Base-by-base conservation (phyloP, 2,797 vertebrate genomes). In the Mormyrus proboscirostris region DNA sequence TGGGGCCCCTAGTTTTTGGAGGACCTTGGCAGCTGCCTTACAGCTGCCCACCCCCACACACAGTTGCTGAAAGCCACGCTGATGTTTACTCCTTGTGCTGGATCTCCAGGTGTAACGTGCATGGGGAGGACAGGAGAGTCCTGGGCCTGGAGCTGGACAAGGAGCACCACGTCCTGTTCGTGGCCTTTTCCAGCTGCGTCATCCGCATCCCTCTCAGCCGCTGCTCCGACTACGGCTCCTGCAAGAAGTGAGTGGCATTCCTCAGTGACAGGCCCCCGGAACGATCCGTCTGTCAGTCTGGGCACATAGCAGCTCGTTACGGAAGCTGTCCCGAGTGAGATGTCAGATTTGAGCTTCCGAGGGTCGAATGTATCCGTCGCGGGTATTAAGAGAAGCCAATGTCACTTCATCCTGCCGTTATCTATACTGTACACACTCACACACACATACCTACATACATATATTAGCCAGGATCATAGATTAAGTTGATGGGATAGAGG, bases 141-240 rank as follows among this genome's bases (percentile, higher is more conserved):
- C 91, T 99, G 93, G 96, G 96, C 0, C 89, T 99, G 79, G 97
- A 98, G 95, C 89, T 99, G 95, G 98, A 99, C 57, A 96, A 95
- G 91, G 97, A 98, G 16, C 96, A 97, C 90, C 97, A 98, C 0
- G 94, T 95, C 4, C 69, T 99, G 90, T 98, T 97, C 0, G 98
- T 99, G 57, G 98, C 97, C 0, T 99, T 99, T 93, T 97, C 95
- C 90, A 96, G 97, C 95, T 99, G 98, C 0, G 90, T 99, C 0
- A 91, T 98, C 84, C 93, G 97, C 90, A 93, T 99, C 0, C 97
- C 97, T 0, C 96, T 99, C 49, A 99, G 98, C 76, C 97, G 97
- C 88, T 99, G 98, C 82, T 92, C 94, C 38, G 95, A 94, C n/a
- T 96, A 98, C 0, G 95, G 95, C 22, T 93, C 95, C 1, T 99